Evolutionary conservation across 1,140 invertebrate genomes (phyloP).

Genomic region (Heliconius congener): DNA sequence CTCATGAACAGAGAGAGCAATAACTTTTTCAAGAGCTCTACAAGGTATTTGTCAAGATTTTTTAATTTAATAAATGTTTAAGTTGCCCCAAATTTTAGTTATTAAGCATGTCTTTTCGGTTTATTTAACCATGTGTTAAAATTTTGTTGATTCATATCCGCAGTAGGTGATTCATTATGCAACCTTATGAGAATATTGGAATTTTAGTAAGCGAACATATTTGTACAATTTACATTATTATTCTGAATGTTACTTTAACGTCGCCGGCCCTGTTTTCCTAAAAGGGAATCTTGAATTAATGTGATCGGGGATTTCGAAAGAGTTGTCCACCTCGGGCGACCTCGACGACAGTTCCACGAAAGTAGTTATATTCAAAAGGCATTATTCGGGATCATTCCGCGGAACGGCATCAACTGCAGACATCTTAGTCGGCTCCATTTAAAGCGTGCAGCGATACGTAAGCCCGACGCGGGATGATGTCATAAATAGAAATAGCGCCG

Average conservation of each 20-base stretch:
- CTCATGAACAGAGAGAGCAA: slow-evolving; percentile 95
- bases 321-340: slow-evolving; percentile 58
- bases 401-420: slow-evolving; percentile 79
- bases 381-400: slow-evolving; percentile 77
- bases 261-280: slow-evolving; percentile 63
- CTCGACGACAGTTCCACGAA: slow-evolving; percentile 60
- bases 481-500: slow-evolving; percentile 81
- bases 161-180: slow-evolving; percentile 37
- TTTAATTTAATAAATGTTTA: background rate
- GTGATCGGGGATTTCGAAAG: slow-evolving; percentile 70
- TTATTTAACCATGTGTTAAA: slow-evolving; percentile 29
- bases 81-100: background rate
- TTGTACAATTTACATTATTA: slow-evolving; percentile 63
- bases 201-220: slow-evolving; percentile 39
- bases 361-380: slow-evolving; percentile 69
- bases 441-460: slow-evolving; percentile 80
- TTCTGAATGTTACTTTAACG: slow-evolving; percentile 62
- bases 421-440: slow-evolving; percentile 78
- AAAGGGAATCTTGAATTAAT: slow-evolving; percentile 78
- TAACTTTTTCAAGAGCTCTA: slow-evolving; percentile 93
- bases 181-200: slow-evolving; percentile 37
- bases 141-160: slow-evolving; percentile 22
- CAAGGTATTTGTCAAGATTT: slow-evolving; percentile 84
- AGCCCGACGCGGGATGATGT: slow-evolving; percentile 79
- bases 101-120: background rate